Evolutionary conservation across 2,888 invertebrate genomes (phyloP).

Genomic region (Sinohyriopsis cumingii): DNA sequence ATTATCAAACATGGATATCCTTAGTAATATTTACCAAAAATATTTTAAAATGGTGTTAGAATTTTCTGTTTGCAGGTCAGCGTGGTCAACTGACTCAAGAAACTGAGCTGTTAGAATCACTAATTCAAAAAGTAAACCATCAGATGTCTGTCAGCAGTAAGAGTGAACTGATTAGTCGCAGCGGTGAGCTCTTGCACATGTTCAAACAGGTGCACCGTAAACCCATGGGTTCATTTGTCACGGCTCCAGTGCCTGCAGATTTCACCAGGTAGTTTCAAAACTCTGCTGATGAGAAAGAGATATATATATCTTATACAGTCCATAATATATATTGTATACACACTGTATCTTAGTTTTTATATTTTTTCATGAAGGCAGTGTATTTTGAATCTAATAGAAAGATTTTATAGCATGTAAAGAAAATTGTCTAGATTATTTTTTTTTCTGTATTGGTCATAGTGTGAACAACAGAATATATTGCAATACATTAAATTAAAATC

Average conservation of each 20-base stretch:
- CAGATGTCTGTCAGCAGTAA: slow-evolving; percentile 85
- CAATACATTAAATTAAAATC: too few relatives aligned
- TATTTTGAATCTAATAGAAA: too few relatives aligned
- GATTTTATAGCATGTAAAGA: too few relatives aligned
- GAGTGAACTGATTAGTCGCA: slow-evolving; percentile 87
- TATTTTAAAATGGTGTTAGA: too few relatives aligned
- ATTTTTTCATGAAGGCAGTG: too few relatives aligned
- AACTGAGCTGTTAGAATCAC: slow-evolving; percentile 89
- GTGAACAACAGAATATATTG: too few relatives aligned
- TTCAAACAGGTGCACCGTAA: slow-evolving; percentile 84
- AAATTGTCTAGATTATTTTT: too few relatives aligned
- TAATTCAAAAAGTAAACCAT: slow-evolving; percentile 80
- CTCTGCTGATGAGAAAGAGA: too few relatives aligned
- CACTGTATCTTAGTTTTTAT: too few relatives aligned
- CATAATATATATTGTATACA: too few relatives aligned
- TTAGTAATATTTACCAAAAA: too few relatives aligned
- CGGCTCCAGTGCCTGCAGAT: slow-evolving; percentile 91
- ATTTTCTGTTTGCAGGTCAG: slow-evolving; percentile 57
- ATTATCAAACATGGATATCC: too few relatives aligned
- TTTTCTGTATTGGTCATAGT: not conserved
- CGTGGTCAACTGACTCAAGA: slow-evolving; percentile 81
- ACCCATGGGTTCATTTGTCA: slow-evolving; percentile 90
- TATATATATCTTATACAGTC: not conserved
- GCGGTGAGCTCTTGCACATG: slow-evolving; percentile 85
- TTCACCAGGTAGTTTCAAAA: slow-evolving; percentile 81